Conservation (phyloP, 2,113 vertebrate species). For the Micronisus gabar region DNA sequence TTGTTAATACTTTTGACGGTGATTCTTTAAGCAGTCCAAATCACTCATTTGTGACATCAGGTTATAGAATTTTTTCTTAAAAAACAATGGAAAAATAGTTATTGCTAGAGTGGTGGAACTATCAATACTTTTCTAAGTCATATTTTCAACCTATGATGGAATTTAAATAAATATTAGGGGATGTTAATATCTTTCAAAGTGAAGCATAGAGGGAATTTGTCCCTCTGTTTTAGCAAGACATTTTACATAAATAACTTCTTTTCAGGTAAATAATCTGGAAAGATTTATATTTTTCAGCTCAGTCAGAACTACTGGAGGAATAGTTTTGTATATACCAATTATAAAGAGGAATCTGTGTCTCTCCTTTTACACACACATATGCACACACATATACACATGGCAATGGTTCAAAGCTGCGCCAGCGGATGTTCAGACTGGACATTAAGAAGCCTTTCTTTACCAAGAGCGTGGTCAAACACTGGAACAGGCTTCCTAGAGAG, state of each 20-base stretch:
- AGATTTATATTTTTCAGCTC: neutral
- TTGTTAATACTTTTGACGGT: too few species aligned
- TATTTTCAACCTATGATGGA: neutral
- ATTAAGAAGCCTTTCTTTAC: neutral
- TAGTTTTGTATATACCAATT: neutral
- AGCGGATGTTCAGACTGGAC: neutral
- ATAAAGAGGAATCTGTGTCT: neutral
- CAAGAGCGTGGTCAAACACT: neutral
- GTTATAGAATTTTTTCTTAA: neutral
- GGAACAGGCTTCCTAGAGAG: neutral
- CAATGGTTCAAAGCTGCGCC: neutral
- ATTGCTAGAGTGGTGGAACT: neutral
- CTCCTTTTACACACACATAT: neutral
- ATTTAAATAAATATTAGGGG: neutral
- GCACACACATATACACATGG: rapidly evolving
- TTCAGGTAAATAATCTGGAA: neutral
- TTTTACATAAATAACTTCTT: neutral
- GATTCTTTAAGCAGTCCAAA: too few species aligned
- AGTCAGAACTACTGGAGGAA: neutral
- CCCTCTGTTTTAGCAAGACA: neutral
- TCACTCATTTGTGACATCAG: neutral
- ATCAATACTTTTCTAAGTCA: neutral
- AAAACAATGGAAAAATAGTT: neutral
- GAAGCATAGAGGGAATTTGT: neutral
- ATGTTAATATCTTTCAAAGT: neutral